Percentiles rank a stretch among this genome's conserved stretches.
These are phyloP conservation scores for Imbricaverruca yamaguchii DNA, from an alignment of 2,888 invertebrate species.

Conservation along the genomic window DNA sequence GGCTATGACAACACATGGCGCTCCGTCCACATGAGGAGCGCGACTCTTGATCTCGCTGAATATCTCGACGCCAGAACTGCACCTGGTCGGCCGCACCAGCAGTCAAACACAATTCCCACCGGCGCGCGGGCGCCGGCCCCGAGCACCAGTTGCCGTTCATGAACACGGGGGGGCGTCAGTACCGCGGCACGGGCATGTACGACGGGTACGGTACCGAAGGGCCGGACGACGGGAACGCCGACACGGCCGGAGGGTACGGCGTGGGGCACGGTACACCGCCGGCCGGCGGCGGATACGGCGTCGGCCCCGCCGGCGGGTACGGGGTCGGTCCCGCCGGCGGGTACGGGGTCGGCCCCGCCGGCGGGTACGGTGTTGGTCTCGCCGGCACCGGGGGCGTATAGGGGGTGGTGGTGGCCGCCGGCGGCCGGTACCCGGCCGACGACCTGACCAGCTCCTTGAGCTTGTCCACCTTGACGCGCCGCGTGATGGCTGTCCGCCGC, in stretches of 20 bases:
- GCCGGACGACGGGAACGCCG: neutral
- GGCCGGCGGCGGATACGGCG: neutral
- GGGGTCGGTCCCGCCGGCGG: neutral
- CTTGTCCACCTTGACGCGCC: constrained; percentile 89
- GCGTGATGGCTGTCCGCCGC: constrained; percentile 65
- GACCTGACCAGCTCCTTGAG: constrained; percentile 51
- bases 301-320: neutral
- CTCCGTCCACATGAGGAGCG: neutral
- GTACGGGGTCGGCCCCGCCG: neutral
- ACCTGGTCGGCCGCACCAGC: neutral
- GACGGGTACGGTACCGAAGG: neutral
- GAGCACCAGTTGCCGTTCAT: neutral
- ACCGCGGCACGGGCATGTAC: constrained; percentile 14
- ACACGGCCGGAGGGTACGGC: neutral
- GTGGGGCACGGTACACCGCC: neutral
- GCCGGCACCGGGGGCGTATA: constrained; percentile 7
- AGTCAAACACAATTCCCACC: neutral
- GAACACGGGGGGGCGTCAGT: neutral
- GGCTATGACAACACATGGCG: neutral
- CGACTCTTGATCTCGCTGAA: neutral
- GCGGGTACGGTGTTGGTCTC: neutral
- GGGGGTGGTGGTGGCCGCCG: neutral
- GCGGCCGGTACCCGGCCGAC: constrained; percentile 16
- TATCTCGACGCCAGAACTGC: neutral
- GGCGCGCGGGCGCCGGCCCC: neutral